These are phyloP conservation scores for Alaudala cheleensis DNA, from an alignment of 2,113 vertebrate species.

Conservation along the genomic window DNA sequence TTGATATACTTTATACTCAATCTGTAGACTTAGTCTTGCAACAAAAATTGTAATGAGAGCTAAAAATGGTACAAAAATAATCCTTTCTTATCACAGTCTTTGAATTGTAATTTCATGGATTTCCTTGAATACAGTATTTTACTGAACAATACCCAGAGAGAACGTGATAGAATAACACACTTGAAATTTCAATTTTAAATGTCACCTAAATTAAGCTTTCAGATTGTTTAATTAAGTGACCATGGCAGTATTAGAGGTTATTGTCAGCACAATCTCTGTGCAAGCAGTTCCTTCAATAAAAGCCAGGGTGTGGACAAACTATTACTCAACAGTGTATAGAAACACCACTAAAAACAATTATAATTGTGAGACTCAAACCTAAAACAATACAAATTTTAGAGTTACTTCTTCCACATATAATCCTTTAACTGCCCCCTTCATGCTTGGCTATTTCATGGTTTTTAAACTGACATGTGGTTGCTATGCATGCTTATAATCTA, in stretches of 20 bases:
- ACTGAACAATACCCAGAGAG: neutral
- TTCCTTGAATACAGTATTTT: slow-evolving; percentile 8
- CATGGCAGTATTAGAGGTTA: neutral
- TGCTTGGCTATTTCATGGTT: neutral
- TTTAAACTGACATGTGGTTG: neutral
- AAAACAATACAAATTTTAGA: neutral
- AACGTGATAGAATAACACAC: neutral
- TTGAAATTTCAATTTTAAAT: slow-evolving; percentile 47
- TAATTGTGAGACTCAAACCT: neutral
- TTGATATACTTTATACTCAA: slow-evolving; percentile 33
- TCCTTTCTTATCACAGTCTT: slow-evolving; percentile 56
- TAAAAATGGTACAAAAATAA: slow-evolving; percentile 54
- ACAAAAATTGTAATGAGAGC: slow-evolving; percentile 61
- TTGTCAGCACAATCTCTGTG: neutral
- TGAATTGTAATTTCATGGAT: slow-evolving; percentile 55
- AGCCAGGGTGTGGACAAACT: neutral
- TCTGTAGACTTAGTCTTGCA: slow-evolving; percentile 42
- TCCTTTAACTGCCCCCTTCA: neutral
- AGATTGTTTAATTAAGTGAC: slow-evolving; percentile 47
- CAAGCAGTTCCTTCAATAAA: neutral
- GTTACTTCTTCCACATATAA: neutral
- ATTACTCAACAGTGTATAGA: neutral
- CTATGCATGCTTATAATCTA: neutral
- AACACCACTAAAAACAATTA: slow-evolving; percentile 23
- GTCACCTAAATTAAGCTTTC: slow-evolving; percentile 12